Base-by-base conservation (phyloP, 1,140 invertebrate species). In the Pseudomyrmex pallidus region DNA sequence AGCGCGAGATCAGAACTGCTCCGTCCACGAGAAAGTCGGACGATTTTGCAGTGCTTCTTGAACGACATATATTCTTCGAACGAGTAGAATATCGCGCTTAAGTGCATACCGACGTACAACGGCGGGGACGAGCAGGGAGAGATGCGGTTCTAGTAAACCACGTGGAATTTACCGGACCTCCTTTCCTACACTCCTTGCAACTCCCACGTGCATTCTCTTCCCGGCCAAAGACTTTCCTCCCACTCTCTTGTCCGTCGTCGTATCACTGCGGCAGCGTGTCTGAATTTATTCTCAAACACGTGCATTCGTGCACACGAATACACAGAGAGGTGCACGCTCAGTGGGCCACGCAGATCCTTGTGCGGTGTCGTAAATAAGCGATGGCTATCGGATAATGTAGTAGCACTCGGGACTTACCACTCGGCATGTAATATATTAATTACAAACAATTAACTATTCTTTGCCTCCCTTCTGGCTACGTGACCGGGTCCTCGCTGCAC, bases 401-500 rank as follows among this genome's bases (percentile, higher is more conserved):
- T 70, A 74, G 82, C 80, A 56, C 83, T 84, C 78, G 83, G 74
- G 85, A 86, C 85, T 88, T 90, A 86, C 80, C 85, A 87, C 90
- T 89, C 87, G 83, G 68, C 87, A 85, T 89, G 90, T 92, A 90
- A 92, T 92, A 91, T 92, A 92, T 92, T 92, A 92, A 92, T 91
- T 91, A 89, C 78, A 91, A 92, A 91, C 90, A 92, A 92, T 91
- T 91, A 90, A 85, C 80, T 76, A 90, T 90, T 87, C 82, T 92
- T 89, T 82, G 62, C 73, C 62, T 35, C 66, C 50, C 62, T 25
- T 22, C 50, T n/a, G 52, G 66, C 82, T 89, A 89, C 86, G 88
- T 86, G 89, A 90, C 84, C 66, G 62, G 35, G 35, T 73, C 74
- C 59, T 66, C 70, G 57, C 56, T 25, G 77, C 56, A 74, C 48